These are phyloP conservation scores for Falco rusticolus DNA, from an alignment of 2,797 vertebrate species.

Conservation along the genomic window DNA sequence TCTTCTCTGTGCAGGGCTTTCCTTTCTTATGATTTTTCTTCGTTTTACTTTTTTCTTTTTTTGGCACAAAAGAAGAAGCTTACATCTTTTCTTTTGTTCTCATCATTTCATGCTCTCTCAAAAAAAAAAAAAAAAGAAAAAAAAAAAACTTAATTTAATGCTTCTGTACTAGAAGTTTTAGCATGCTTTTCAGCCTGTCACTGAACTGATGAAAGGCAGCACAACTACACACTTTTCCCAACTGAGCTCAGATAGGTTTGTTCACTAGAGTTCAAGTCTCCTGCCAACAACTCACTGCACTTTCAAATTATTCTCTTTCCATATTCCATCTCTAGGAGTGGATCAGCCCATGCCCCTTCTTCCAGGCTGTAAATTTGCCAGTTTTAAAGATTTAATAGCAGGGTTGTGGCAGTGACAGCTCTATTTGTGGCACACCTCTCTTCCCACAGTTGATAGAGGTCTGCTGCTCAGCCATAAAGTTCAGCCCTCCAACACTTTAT, in stretches of 20 bases:
- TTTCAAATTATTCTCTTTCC: constrained; percentile 51
- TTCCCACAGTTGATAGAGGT: constrained; percentile 34
- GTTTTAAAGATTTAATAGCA: constrained; percentile 65
- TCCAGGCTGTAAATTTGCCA: constrained; percentile 38
- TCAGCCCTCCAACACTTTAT: constrained; percentile 42
- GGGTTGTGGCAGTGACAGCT: background rate
- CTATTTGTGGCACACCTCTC: constrained; percentile 28
- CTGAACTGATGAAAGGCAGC: constrained; percentile 38
- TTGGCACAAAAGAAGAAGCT: background rate
- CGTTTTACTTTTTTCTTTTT: background rate
- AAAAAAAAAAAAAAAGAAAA: background rate
- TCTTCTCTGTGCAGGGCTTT: background rate
- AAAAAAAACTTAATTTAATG: background rate
- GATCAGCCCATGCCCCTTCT: background rate
- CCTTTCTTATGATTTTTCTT: background rate
- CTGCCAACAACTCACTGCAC: constrained; percentile 41
- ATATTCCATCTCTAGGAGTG: constrained; percentile 19
- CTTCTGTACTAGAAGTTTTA: constrained; percentile 30
- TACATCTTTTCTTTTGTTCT: constrained; percentile 14
- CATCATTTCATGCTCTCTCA: background rate
- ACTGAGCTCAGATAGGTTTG: constrained; percentile 34
- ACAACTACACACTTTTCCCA: constrained; percentile 3
- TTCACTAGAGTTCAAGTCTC: constrained; percentile 54
- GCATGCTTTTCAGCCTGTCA: constrained; percentile 33
- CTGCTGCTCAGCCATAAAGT: constrained; percentile 20